Conservation (phyloP, 2,113 vertebrate species). For the Mustela nigripes region DNA sequence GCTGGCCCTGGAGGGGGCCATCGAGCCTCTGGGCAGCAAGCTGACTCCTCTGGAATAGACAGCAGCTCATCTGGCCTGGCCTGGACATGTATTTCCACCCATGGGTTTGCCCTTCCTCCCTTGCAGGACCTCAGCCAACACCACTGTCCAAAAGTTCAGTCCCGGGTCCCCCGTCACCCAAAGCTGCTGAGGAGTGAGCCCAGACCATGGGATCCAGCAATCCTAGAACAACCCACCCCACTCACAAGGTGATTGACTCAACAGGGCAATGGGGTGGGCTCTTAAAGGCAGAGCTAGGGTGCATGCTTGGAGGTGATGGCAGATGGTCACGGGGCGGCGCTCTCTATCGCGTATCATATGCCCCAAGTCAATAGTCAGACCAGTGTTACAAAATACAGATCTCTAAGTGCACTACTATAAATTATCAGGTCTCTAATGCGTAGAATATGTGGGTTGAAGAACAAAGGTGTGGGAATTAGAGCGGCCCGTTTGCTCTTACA, state of each 20-base stretch:
- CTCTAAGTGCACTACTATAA: too few relatives aligned
- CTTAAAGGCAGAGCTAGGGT: background rate
- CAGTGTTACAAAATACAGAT: too few relatives aligned
- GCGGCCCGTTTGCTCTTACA: background rate
- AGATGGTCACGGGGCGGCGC: background rate
- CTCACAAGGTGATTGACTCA: background rate
- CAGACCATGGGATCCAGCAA: too few relatives aligned
- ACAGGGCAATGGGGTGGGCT: too few relatives aligned
- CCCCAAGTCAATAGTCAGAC: background rate
- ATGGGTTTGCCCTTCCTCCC: background rate
- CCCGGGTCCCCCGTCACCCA: too few relatives aligned
- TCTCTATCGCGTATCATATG: background rate
- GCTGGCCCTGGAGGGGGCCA: background rate
- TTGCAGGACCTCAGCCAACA: background rate
- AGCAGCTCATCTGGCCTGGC: background rate
- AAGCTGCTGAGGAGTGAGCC: background rate
- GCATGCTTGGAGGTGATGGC: background rate
- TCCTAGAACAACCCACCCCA: background rate
- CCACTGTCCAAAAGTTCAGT: background rate
- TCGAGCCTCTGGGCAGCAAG: background rate
- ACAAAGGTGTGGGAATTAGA: background rate
- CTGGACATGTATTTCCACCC: background rate
- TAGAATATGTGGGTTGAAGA: background rate
- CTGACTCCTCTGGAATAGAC: background rate
- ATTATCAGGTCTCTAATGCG: background rate